phyloP scores from a whole-genome alignment of 2,888 invertebrate genomes.

The Halocaridina rubra region DNA sequence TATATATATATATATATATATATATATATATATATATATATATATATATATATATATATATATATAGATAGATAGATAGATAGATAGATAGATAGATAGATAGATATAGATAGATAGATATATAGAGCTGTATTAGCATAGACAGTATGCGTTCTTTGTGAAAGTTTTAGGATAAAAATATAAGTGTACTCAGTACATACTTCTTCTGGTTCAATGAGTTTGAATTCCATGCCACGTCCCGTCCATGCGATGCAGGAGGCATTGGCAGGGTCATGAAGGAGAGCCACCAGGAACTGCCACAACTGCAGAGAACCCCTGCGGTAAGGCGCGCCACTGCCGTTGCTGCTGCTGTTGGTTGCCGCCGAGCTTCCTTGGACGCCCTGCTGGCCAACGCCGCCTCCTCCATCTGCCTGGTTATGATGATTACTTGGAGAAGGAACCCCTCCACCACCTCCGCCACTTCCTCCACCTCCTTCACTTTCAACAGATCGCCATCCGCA shows the following conservation, averaged over 20 bases:
- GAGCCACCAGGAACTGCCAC: slow-evolving; percentile 93
- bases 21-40: too few species aligned
- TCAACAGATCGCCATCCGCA: slow-evolving; percentile 22
- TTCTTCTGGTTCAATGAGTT: slow-evolving; percentile 95
- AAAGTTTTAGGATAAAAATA: too few species aligned
- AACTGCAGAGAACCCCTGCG: slow-evolving; percentile 89
- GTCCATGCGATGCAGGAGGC: slow-evolving; percentile 82
- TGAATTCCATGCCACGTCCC: slow-evolving; percentile 93
- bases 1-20: too few species aligned
- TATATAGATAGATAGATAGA: too few species aligned
- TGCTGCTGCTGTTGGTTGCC: slow-evolving; percentile 64
- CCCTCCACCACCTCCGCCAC: neutral
- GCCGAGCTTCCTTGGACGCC: neutral
- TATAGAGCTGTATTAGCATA: too few species aligned
- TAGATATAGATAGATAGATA: too few species aligned
- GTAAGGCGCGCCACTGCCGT: slow-evolving; percentile 68
- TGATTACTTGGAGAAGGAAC: neutral
- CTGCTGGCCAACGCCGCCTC: neutral
- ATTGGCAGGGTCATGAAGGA: slow-evolving; percentile 70
- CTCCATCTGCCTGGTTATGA: slow-evolving; percentile 6
- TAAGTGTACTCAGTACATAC: too few species aligned
- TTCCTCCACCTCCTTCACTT: neutral
- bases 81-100: too few species aligned
- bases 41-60: too few species aligned
- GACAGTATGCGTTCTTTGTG: too few species aligned